These are phyloP conservation scores for Percopsis omiscomaycus DNA, from an alignment of 2,797 vertebrate genomes.

Conservation along the genomic window DNA sequence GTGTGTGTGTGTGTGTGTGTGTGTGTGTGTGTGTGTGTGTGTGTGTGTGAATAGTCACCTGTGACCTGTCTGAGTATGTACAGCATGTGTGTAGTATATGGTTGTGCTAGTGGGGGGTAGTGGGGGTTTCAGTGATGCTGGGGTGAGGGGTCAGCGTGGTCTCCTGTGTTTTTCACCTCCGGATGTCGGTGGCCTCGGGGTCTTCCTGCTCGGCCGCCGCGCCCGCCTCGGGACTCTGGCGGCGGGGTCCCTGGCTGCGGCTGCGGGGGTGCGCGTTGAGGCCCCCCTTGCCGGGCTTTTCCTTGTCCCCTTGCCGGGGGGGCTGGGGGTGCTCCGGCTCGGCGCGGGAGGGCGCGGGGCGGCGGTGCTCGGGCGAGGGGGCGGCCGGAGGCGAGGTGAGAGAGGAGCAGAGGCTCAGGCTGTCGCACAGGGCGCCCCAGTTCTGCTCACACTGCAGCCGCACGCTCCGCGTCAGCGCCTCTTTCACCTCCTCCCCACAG, in stretches of 20 bases:
- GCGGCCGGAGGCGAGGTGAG: conserved; percentile 61
- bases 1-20: conserved; percentile 49
- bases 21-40: too few species aligned
- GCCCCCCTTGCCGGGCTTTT: conserved; percentile 82
- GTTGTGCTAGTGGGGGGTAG: conserved; percentile 11
- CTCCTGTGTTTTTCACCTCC: conserved; percentile 86
- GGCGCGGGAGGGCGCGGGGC: conserved; percentile 54
- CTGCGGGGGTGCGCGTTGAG: conserved; percentile 74
- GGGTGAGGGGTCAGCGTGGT: conserved; percentile 30
- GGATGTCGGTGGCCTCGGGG: conserved; percentile 86
- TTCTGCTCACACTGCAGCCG: conserved; percentile 94
- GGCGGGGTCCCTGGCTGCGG: conserved; percentile 78
- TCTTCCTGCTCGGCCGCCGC: conserved; percentile 84
- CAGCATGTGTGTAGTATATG: neutral
- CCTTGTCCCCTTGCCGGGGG: conserved; percentile 79
- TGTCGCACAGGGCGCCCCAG: conserved; percentile 96
- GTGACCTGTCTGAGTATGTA: neutral
- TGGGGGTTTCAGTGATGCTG: conserved; percentile 53
- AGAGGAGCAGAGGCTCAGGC: conserved; percentile 90
- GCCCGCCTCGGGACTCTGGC: conserved; percentile 78
- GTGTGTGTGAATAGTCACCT: conserved; percentile 5
- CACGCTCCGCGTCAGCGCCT: conserved; percentile 89
- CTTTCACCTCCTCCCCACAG: conserved; percentile 95
- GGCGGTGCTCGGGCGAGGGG: conserved; percentile 56
- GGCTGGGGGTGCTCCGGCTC: conserved; percentile 76